Percentiles rank a stretch among this genome's conserved stretches.
Conservation (phyloP, 1,140 invertebrate genomes). For the Cepaea nemoralis region DNA sequence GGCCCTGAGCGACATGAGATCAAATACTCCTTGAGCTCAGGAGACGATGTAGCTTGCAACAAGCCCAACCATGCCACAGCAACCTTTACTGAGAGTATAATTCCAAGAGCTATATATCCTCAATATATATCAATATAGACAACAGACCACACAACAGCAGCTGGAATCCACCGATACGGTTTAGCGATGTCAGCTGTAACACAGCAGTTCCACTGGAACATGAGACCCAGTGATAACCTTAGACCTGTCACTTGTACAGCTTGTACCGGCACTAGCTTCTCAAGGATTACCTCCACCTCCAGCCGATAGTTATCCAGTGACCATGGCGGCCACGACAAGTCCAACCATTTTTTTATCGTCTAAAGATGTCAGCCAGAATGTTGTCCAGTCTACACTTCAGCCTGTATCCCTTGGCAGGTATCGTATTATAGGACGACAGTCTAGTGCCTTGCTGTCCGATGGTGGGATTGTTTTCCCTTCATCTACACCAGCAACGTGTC, state of each 20-base stretch:
- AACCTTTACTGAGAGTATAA: neutral
- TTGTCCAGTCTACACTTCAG: neutral
- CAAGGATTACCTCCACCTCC: no score
- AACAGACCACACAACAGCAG: neutral
- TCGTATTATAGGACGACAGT: neutral
- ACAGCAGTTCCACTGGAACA: no score
- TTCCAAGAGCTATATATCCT: neutral
- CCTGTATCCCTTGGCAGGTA: neutral
- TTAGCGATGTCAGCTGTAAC: no score
- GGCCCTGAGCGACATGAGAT: neutral
- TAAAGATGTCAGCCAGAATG: neutral
- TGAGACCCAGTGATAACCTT: no score
- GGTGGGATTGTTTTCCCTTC: neutral
- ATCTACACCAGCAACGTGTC: neutral
- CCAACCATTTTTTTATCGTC: neutral
- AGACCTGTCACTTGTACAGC: no score
- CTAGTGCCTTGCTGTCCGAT: neutral
- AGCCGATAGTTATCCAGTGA: no score
- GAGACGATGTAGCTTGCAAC: neutral
- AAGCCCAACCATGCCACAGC: neutral
- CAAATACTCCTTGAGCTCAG: neutral
- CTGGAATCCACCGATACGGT: no score
- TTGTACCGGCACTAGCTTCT: no score
- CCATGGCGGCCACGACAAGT: neutral
- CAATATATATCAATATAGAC: neutral